Evolutionary conservation across 2,888 invertebrate genomes (phyloP), one percentile per base, ranked within the genome.

Genomic region (Clusia tigrina): DNA sequence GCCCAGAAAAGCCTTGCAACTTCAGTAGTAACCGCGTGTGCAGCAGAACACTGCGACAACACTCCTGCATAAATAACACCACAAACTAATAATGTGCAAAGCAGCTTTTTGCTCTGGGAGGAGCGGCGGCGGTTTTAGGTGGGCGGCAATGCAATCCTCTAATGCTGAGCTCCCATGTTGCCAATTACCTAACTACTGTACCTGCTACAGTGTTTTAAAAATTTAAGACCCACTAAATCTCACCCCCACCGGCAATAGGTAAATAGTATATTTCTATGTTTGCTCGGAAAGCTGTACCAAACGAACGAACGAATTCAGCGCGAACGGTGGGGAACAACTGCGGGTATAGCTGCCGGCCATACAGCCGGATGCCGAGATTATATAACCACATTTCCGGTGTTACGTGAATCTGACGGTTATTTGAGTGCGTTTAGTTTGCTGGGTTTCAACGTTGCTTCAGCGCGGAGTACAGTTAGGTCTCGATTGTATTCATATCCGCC

Each of bases 301-400:
- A n/a, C n/a, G n/a, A n/a, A n/a, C n/a, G n/a, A n/a, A n/a, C n/a
- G n/a, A n/a, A n/a, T 65, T 59, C 58, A 61, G 62, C 67, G 57
- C 64, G 60, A 68, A 62, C 62, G 60, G 61, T 67, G 12, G 17
- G 23, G 32, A n/a, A 48, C 26, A 46, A 18, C 24, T n/a, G 38
- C 24, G 9, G n/a, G 15, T 10, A n/a, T n/a, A n/a, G n/a, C n/a
- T n/a, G n/a, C n/a, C n/a, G n/a, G n/a, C n/a, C n/a, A 18, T 15
- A 37, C 18, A 52, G 57, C 58, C 66, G 68, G 65, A 71, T 67
- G 63, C 66, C 62, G 61, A 67, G 71, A 71, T 73, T 74, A 73
- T 69, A 67, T 73, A 71, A 73, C 77, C 75, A 67, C 75, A 78
- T 71, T 69, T 71, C 71, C 71, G 63, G 65, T 65, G 38, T 22